Evolutionary conservation across 2,888 invertebrate genomes (phyloP), one percentile per base, ranked within the genome.

Genomic region (Halocaridina rubra): DNA sequence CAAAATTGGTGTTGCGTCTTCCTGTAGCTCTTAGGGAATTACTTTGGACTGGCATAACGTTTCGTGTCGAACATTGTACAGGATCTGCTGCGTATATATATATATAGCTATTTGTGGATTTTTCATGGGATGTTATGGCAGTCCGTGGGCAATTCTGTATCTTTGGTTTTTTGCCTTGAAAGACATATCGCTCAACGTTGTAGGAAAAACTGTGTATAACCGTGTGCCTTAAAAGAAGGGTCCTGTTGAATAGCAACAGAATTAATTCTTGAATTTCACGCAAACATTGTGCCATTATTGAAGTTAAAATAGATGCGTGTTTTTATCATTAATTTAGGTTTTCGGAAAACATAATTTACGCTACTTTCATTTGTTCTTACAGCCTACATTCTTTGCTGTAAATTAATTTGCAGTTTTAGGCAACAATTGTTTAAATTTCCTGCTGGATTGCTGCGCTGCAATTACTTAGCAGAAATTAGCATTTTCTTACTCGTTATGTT

Each of bases 1-100:
- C n/a, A n/a, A n/a, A 84, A 81, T 79, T 84, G 79, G 79, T 69
- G 67, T 71, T 84, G 57, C 61, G 79, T 84, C 79, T 84, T 67
- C 84, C 69, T 75, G 74, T 67, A 75, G 7, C 32, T 30, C 72
- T 61, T 22, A 57, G 61, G 69, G 71, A 71, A 72, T 24, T 46
- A 46, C 29, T 53, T 57, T 71, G 78, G 82, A 72, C 57, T 29
- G 69, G 29, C 32, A 29, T 69, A 29, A n/a, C 16, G 57, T 59
- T 61, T 33, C 16, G 64, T 61, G 13, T 29, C 24, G 24, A 46
- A 67, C 22, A 29, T 22, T 22, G 59, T 59, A 71, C 61, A 59
- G 59, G 59, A 46, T 64, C 19, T 75, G 29, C 32, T 74, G 57
- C 57, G n/a, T 53, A 19, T 3, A 39, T 33, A 81, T 59, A 61